A percentile compares a stretch with the other conserved stretches of the same genome.
phyloP scores from a whole-genome alignment of 2,888 invertebrate genomes.

The Pelosia muscerda region DNA sequence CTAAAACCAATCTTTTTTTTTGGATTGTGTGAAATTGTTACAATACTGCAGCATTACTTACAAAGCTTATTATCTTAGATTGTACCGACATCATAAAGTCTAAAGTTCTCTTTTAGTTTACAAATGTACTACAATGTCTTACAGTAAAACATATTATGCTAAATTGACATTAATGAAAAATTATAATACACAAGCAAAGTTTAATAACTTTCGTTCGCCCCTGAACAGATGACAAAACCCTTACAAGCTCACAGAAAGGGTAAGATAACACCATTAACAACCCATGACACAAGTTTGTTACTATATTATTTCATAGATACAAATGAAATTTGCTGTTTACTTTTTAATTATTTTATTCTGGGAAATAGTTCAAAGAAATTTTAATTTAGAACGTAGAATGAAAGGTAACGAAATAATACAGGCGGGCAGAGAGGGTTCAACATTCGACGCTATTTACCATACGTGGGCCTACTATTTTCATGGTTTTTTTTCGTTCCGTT shows the following conservation, averaged over 20 bases:
- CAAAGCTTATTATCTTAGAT: background rate
- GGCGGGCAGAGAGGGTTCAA: conserved; percentile 50
- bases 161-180: conserved; percentile 4
- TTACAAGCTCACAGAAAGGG: conserved; percentile 9
- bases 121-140: background rate
- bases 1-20: background rate
- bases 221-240: background rate
- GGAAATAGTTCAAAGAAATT: background rate
- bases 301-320: background rate
- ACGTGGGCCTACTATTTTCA: conserved; percentile 78
- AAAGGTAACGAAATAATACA: conserved; percentile 68
- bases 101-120: background rate
- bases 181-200: conserved; percentile 1
- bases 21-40: background rate
- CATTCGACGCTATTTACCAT: conserved; percentile 79
- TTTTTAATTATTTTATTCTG: background rate
- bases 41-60: background rate
- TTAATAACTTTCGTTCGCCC: conserved; percentile 1
- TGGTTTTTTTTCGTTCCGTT: conserved; percentile 72
- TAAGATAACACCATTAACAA: conserved; percentile 10
- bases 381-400: conserved; percentile 33
- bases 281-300: conserved; percentile 4
- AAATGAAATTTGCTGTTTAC: background rate
- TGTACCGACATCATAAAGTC: background rate
- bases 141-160: background rate